Base-by-base conservation (phyloP, 2,797 vertebrate genomes). In the Sylvilagus floridanus region DNA sequence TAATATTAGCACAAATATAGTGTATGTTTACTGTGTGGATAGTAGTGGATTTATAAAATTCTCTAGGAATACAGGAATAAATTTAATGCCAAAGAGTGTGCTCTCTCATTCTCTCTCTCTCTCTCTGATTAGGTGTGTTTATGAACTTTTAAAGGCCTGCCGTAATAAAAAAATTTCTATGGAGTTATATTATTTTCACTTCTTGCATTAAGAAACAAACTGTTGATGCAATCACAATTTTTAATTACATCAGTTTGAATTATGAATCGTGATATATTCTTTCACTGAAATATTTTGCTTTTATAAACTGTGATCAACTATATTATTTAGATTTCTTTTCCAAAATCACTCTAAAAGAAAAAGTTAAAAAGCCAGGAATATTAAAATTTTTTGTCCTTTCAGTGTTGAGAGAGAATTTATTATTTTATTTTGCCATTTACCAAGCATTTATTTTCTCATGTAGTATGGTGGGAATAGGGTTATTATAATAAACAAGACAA, bases 1-100 rank as follows among this genome's bases (percentile, higher is more conserved):
- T 83, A 97, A 81, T 94, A 91, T 94, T 96, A 93, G 57, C 35
- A 21, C 16, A 52, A 90, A 83, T 88, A 68, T 14, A 63, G 2
- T 3, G 1, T 79, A 75, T 72, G 2, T 94, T 96, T 96, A 79
- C 69, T 96, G 5, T 91, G 32, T n/a, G 6, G n/a, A 54, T 95
- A 32, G 52, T 32, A 76, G 26, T 22, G 35, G 78, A 81, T 95
- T 95, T 92, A 73, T 14, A 94, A 22, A 95, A 88, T 42, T 97
- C 68, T 88, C 63, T 57, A 57, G 47, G 60, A 95, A 78, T 60
- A 52, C 24, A 54, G n/a, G 30, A 93, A 86, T 21, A 84, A 66
- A 88, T 62, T 75, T 69, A 75, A 66, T 77, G 19, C 47, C 19
- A 50, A 92, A 72, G 42, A 68, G 13, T 77, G 6, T 16, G 4